These are phyloP conservation scores for Tokudaia muenninki DNA, from an alignment of 2,797 vertebrate genomes.

Conservation along the genomic window DNA sequence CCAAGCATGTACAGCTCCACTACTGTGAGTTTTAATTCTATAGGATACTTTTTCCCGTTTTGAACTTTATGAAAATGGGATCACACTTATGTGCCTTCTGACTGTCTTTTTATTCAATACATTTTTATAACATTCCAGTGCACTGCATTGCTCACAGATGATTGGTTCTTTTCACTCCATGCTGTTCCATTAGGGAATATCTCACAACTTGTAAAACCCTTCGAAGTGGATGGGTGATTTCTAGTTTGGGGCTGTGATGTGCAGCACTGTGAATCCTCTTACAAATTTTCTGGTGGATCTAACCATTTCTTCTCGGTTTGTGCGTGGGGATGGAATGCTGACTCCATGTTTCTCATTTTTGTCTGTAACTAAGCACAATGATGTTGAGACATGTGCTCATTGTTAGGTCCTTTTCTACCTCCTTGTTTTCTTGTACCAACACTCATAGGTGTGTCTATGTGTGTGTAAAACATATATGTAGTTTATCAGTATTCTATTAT, in stretches of 20 bases:
- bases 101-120: not conserved
- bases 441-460: not conserved
- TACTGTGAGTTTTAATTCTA: too few species aligned
- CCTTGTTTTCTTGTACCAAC: too few species aligned
- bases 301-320: not conserved
- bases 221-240: slow-evolving; percentile 5
- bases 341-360: not conserved
- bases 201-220: not conserved
- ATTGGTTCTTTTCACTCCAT: not conserved
- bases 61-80: not conserved
- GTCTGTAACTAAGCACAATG: not conserved
- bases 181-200: too few species aligned
- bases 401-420: too few species aligned
- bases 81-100: not conserved
- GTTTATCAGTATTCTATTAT: not conserved
- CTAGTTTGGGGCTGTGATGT: not conserved
- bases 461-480: not conserved
- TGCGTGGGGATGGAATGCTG: not conserved
- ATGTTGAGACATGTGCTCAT: not conserved
- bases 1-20: not conserved
- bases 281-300: not conserved
- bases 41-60: not conserved
- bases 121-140: slow-evolving; percentile 33
- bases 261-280: not conserved
- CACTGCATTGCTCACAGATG: not conserved